Evolutionary conservation across 2,888 invertebrate species (phyloP).

Genomic region (Gari tellinella): DNA sequence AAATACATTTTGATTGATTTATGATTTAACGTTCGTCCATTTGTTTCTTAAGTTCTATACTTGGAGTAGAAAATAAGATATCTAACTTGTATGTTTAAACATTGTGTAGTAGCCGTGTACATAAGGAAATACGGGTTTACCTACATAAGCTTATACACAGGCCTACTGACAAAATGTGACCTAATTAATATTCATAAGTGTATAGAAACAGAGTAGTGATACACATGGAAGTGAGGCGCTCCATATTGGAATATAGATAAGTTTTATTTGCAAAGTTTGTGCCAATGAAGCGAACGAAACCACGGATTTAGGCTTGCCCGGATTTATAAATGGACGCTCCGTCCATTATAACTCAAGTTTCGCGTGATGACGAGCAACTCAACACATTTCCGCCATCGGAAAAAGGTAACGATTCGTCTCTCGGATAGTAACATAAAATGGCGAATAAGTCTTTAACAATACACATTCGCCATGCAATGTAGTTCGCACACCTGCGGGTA

Average conservation of each 20-base stretch:
- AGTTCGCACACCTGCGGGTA: conserved; percentile 50
- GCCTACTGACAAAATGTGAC: conserved; percentile 17
- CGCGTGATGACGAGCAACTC: conserved; percentile 98
- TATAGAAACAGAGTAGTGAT: conserved; percentile 63
- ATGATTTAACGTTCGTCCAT: no score
- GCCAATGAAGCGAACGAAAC: conserved; percentile 67
- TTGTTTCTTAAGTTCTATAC: no score
- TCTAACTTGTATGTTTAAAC: no score
- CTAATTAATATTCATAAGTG: conserved; percentile 78
- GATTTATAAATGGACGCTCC: conserved; percentile 91
- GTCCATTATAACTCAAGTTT: conserved; percentile 99
- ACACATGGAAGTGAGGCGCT: conserved; percentile 52
- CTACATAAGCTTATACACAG: no score
- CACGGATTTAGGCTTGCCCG: conserved; percentile 62
- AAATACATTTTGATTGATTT: no score
- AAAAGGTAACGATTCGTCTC: conserved; percentile 90
- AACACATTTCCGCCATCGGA: conserved; percentile 94
- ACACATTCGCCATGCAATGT: conserved; percentile 54
- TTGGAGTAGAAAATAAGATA: no score
- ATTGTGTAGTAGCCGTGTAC: no score
- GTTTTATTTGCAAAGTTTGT: conserved; percentile 55
- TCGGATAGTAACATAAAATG: conserved; percentile 65
- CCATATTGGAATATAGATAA: conserved; percentile 66
- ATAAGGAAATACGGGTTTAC: no score
- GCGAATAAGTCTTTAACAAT: conserved; percentile 58